These are phyloP conservation scores for Crocallis elinguaria DNA, from an alignment of 2,888 invertebrate genomes.

Conservation along the genomic window DNA sequence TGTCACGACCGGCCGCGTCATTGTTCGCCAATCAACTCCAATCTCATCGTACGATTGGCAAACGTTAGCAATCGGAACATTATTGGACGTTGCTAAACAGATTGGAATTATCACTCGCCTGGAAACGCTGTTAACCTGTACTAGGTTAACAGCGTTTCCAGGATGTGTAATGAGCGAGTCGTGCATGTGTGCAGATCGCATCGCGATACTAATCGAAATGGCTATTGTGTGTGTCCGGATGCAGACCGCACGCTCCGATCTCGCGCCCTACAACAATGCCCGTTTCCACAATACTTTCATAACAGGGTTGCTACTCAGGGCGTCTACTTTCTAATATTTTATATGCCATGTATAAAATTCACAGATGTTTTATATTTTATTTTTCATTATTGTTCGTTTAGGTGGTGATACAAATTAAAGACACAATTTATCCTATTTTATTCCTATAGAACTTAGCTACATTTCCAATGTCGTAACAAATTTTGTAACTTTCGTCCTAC, in stretches of 20 bases:
- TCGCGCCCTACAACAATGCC: conserved; percentile 61
- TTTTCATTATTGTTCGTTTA: no score
- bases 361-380: not conserved
- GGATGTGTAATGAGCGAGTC: conserved; percentile 50
- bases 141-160: conserved; percentile 40
- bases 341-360: not conserved
- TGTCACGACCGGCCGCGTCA: not conserved
- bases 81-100: conserved; percentile 40
- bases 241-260: conserved; percentile 70
- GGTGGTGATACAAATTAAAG: no score
- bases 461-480: no score
- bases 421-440: no score
- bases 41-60: not conserved
- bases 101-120: conserved; percentile 34
- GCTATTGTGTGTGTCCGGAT: conserved; percentile 69
- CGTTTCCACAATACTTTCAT: conserved; percentile 39
- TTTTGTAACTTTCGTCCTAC: no score
- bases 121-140: no score
- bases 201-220: conserved; percentile 68
- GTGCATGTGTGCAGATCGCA: conserved; percentile 55
- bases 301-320: conserved; percentile 51
- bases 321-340: conserved; percentile 5
- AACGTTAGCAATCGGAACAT: conserved; percentile 26
- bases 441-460: no score
- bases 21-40: conserved; percentile 20